Evolutionary conservation across 2,113 vertebrate species (phyloP), one percentile per base, ranked within the genome.

Genomic region (Rallus limicola): DNA sequence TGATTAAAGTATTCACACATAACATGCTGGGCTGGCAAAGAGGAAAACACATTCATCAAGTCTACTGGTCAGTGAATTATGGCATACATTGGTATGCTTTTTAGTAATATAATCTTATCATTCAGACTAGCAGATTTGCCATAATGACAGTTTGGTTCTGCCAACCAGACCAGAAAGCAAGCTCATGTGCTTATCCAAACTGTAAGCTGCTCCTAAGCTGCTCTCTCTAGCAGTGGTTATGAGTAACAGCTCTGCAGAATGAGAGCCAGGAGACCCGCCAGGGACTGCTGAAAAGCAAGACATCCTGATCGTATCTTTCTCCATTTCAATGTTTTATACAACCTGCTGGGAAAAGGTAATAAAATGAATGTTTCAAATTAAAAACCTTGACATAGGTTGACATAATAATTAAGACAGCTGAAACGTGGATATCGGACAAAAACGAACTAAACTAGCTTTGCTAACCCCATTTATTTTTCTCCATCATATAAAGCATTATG

Each of bases 1-100:
- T 92, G 69, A 4, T 62, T 69, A 48, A 82, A 82, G 50, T 5
- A 36, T 31, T 67, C 12, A 64, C 16, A 67, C 3, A 55, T 18
- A 75, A 55, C 7, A n/a, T 1, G 5, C 5, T 42, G 52, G 28
- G 40, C 23, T 46, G 17, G 5, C 31, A 84, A 70, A 84, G 14
- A 9, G 67, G 58, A 52, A 0, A 0, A 8, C 21, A 23, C 2
- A 19, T 25, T 28, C 74, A 62, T 16, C 16, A 84, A 44, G 58
- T 50, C 40, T 71, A 31, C 21, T 4, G 2, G 34, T 24, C 16
- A 44, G 34, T 28, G 10, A 11, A 50, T 69, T 36, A 63, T 16
- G 33, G 50, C 16, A 59, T 50, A 58, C 38, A 38, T 29, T 33
- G 44, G 20, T 44, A 20, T 55, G 36, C 46, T 56, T 64, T 64